These are phyloP conservation scores for Fregetta grallaria DNA, from an alignment of 2,113 vertebrate species.

Conservation along the genomic window DNA sequence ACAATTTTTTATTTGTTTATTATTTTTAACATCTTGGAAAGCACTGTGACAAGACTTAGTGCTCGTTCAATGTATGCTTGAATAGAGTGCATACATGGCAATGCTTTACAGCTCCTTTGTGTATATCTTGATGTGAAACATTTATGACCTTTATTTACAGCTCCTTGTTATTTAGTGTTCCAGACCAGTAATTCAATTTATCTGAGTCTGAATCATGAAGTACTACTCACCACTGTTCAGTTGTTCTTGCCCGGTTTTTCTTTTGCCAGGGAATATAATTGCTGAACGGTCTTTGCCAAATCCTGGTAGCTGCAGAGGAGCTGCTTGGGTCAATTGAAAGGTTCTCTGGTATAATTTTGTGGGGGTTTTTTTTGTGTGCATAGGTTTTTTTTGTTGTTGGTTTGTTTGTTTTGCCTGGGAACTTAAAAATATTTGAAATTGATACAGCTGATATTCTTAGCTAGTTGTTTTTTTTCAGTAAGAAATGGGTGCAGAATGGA, in stretches of 20 bases:
- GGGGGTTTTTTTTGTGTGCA: neutral
- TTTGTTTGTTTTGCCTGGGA: neutral
- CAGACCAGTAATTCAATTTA: neutral
- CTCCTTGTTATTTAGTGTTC: neutral
- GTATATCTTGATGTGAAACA: neutral
- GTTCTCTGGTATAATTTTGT: neutral
- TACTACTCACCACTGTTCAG: neutral
- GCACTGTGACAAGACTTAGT: neutral
- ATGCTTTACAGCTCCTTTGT: neutral
- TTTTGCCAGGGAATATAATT: neutral
- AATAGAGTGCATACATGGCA: neutral
- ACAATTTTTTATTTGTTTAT: neutral
- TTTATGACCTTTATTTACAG: conserved; percentile 38
- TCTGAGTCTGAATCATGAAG: neutral
- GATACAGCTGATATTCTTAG: neutral
- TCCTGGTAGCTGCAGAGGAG: neutral
- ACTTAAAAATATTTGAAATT: neutral
- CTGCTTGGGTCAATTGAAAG: neutral
- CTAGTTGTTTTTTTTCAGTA: neutral
- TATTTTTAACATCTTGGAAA: neutral
- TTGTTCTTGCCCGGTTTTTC: neutral
- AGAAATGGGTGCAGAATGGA: neutral
- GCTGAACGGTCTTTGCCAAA: neutral
- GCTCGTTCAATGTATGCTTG: neutral
- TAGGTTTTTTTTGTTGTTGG: neutral